Percentiles rank a stretch among this genome's conserved stretches.
Evolutionary conservation across 2,113 vertebrate species (phyloP).

Genomic region (Poeciliopsis retropinna): DNA sequence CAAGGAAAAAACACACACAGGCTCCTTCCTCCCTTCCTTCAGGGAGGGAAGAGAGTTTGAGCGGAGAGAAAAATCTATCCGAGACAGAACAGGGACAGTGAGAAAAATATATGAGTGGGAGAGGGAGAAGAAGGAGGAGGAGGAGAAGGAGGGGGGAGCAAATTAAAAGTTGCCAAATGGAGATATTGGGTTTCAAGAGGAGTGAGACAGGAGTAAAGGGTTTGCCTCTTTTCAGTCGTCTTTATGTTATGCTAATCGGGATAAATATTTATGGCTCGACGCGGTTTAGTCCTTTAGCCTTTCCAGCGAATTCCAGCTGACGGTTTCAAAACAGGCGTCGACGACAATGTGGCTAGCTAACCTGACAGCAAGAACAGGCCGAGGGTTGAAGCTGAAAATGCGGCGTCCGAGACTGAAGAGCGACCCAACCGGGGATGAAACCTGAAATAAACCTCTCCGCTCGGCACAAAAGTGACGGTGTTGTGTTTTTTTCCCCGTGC

Average conservation of each 20-base stretch:
- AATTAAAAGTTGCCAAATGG: constrained; percentile 99
- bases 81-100: constrained; percentile 87
- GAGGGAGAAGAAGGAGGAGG: constrained; percentile 81
- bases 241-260: constrained; percentile 82
- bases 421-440: constrained; percentile 14
- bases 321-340: constrained; percentile 60
- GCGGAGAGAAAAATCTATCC: constrained; percentile 89
- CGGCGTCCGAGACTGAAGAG: background rate
- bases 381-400: constrained; percentile 42
- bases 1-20: constrained; percentile 97
- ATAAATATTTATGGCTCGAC: constrained; percentile 76
- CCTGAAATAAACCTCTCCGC: constrained; percentile 30
- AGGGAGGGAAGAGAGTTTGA: constrained; percentile 92
- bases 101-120: constrained; percentile 91
- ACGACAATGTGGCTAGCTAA: constrained; percentile 69
- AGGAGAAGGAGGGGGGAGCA: constrained; percentile 89
- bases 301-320: constrained; percentile 57
- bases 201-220: constrained; percentile 86
- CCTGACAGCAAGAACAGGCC: constrained; percentile 55
- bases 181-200: constrained; percentile 99
- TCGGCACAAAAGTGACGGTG: constrained; percentile 60
- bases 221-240: constrained; percentile 79
- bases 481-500: constrained; percentile 18
- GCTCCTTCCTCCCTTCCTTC: constrained; percentile 94
- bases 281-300: constrained; percentile 53